Evolutionary conservation across 2,797 vertebrate species (phyloP), one percentile per base, ranked within the genome.

Genomic region (Dryobates pubescens): DNA sequence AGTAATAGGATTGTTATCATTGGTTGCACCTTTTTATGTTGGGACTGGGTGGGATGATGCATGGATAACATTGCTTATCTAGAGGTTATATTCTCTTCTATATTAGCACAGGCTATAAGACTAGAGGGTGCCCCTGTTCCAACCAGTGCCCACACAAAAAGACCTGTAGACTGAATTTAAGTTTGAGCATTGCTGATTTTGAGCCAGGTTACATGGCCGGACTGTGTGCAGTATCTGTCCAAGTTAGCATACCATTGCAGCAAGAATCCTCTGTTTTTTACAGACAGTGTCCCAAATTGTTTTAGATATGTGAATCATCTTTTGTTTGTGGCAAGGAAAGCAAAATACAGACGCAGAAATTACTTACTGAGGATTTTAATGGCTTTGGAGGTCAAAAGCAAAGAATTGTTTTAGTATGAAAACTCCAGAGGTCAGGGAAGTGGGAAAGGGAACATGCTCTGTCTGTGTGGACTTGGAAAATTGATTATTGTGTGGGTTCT

Each of bases 231-330:
- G 29, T 78, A 69, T 91, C 72, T 84, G n/a, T 91, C 91, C 92
- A 93, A 93, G 83, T 82, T 77, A 92, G 32, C 82, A 93, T 94
- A 90, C 62, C 56, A 73, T 84, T 92, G 90, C 69, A 69, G 51
- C 24, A 0, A 94, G 74, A 74, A 58, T 69, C n/a, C 61, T 78
- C 91, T 85, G 74, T 81, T 94, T 92, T 88, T 82, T n/a, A 43
- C 72, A 92, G 76, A 68, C 22, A n/a, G 41, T 84, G 74, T 79
- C 83, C 89, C 78, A 80, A 19, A 93, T 91, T 80, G 12, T 70
- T 86, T 75, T 54, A 20, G 81, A 91, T 88, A 93, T 69, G 29
- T 85, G 87, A 89, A 85, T 89, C 49, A 80, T 89, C 69, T 93
- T 94, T 79, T 83, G 76, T 89, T 96, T 84, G 83, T 62, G 74